A percentile compares a stretch with the other conserved stretches of the same genome.
Evolutionary conservation across 1,140 invertebrate genomes (phyloP).

Genomic region (Drosophila truncata): DNA sequence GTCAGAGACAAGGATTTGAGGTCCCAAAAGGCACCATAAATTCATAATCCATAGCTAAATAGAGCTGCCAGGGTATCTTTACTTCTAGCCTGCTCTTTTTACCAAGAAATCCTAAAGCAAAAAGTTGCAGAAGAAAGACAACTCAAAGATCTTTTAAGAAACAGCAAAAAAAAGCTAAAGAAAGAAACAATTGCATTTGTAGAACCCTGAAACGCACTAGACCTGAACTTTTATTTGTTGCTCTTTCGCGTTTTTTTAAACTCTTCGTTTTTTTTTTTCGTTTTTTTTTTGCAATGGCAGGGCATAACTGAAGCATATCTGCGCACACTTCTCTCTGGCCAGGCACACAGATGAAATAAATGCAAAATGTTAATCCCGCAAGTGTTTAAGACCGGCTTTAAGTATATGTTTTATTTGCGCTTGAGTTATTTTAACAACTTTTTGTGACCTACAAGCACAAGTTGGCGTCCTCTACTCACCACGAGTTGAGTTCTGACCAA

Average conservation of each 20-base stretch:
- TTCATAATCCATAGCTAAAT: too few relatives aligned
- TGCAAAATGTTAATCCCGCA: constrained; percentile 44
- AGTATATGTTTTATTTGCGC: constrained; percentile 44
- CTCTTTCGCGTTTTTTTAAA: constrained; percentile 12
- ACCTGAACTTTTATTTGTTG: constrained; percentile 62
- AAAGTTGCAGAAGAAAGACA: constrained; percentile 21
- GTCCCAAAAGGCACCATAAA: too few relatives aligned
- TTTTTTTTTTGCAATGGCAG: constrained; percentile 31
- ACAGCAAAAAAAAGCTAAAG: constrained; percentile 28
- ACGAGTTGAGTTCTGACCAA: constrained; percentile 32
- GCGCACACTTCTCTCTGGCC: constrained; percentile 22
- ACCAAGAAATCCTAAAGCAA: constrained; percentile 7
- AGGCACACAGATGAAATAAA: constrained; percentile 26
- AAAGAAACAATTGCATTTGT: constrained; percentile 50
- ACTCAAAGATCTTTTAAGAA: constrained; percentile 11
- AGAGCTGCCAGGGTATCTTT: not conserved
- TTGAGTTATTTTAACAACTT: constrained; percentile 31
- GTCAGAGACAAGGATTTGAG: too few relatives aligned
- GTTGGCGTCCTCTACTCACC: constrained; percentile 18
- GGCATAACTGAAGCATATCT: constrained; percentile 56
- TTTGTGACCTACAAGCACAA: constrained; percentile 46
- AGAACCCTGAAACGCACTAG: constrained; percentile 71
- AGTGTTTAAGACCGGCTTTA: constrained; percentile 39
- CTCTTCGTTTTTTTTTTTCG: not conserved
- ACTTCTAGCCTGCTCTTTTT: not conserved